phyloP scores from a whole-genome alignment of 1,140 invertebrate species.

The Scaptodrosophila lebanonensis region DNA sequence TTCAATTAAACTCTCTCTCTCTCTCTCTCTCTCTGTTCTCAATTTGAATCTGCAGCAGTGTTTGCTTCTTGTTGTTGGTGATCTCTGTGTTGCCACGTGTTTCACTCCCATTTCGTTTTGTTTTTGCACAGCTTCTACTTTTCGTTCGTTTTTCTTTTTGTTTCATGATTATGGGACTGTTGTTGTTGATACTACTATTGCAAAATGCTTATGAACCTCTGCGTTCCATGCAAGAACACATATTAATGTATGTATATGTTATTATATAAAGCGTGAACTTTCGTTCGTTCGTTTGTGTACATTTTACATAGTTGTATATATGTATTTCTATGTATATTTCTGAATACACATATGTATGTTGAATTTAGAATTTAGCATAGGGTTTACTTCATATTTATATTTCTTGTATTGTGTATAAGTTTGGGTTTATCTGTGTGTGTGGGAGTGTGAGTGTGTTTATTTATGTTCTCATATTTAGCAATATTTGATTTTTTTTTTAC shows the following conservation, averaged over 20 bases:
- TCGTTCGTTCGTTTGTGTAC: neutral
- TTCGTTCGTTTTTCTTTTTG: neutral
- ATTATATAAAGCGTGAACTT: too few species aligned
- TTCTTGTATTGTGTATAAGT: constrained; percentile 26
- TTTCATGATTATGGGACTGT: too few species aligned
- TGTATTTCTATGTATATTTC: constrained; percentile 21
- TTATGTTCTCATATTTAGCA: constrained; percentile 22
- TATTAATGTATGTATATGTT: too few species aligned
- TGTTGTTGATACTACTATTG: too few species aligned
- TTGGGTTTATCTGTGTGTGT: constrained; percentile 6
- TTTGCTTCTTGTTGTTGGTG: constrained; percentile 18
- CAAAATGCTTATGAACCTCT: too few species aligned
- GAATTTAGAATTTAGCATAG: too few species aligned
- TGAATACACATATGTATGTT: constrained; percentile 28
- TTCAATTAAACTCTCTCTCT: too few species aligned
- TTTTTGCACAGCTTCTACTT: neutral
- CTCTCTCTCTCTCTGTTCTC: too few species aligned
- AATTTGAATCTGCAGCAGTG: too few species aligned
- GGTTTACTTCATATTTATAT: constrained; percentile 32
- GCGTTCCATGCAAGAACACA: too few species aligned
- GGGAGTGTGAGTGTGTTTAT: constrained; percentile 22
- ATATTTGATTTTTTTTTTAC: constrained; percentile 20
- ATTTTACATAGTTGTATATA: constrained; percentile 7
- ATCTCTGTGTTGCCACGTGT: constrained; percentile 23
- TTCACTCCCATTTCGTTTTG: constrained; percentile 26